phyloP scores from a whole-genome alignment of 2,113 vertebrate genomes.

The Mohoua ochrocephala region DNA sequence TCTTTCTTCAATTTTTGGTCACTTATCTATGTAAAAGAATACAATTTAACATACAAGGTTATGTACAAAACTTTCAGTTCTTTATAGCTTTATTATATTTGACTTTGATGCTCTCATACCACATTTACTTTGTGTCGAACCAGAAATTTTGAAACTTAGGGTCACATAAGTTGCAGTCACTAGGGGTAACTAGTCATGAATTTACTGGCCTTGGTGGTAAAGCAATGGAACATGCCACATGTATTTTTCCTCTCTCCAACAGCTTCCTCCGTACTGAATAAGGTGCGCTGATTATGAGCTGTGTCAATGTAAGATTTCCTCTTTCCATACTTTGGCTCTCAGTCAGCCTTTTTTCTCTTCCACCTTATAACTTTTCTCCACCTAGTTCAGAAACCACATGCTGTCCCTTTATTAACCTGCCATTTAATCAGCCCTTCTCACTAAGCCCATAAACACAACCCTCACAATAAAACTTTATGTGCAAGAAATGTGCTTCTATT shows the following conservation, averaged over 20 bases:
- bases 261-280: neutral
- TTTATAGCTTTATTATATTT: neutral
- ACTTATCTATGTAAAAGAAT: neutral
- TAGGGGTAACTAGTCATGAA: neutral
- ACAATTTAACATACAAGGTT: neutral
- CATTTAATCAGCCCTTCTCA: constrained; percentile 53
- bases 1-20: neutral
- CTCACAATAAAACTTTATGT: constrained; percentile 63
- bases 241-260: neutral
- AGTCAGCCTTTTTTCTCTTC: constrained; percentile 25
- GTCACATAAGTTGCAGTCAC: neutral
- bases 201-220: neutral
- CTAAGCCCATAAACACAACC: constrained; percentile 54
- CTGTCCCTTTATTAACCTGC: constrained; percentile 58
- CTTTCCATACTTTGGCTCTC: constrained; percentile 6
- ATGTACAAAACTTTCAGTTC: neutral
- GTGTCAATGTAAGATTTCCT: constrained; percentile 26
- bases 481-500: constrained; percentile 61
- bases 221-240: neutral
- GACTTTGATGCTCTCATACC: neutral
- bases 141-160: neutral
- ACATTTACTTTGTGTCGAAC: neutral
- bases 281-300: constrained; percentile 13
- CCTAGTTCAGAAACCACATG: constrained; percentile 57
- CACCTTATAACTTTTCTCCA: constrained; percentile 42